Evolutionary conservation across 1,140 invertebrate species (phyloP), one percentile per base, ranked within the genome.

Genomic region (Drosophila bocqueti): DNA sequence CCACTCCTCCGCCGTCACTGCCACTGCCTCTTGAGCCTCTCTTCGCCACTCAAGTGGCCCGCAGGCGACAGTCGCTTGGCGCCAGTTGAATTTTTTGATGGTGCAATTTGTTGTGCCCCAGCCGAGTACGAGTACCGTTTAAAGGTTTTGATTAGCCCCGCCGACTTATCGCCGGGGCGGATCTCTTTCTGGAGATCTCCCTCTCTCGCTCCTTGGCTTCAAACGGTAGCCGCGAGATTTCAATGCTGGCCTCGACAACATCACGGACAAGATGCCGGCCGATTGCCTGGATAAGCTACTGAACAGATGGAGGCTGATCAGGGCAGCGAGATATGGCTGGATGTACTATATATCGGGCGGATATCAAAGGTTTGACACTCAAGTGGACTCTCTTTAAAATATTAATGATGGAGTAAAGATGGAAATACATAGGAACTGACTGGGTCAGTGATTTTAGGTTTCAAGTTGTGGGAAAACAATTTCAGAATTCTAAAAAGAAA

Each of bases 81-180:
- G 85, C 85, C 85, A 89, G 85, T 74, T 65, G 71, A 67, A 74
- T 74, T 75, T 54, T 79, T 75, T 46, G 62, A 76, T 66, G 74
- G 43, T 31, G 69, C 83, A 87, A 87, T 87, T 87, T 85, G 85
- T 82, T 67, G 77, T 80, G 76, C 65, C 62, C 77, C 59, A 64
- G 49, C 52, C 57, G 34, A 21, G 34, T 16, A 13, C 34, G 34
- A 82, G 81, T 89, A 75, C 86, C 81, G 79, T 90, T 84, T 89
- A 89, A 69, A 81, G 67, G 68, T 90, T 85, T 24, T 85, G 84
- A 89, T 89, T 89, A 85, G 78, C 65, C 67, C 52, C 54, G 54
- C 36, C 52, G 69, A 61, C 69, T 67, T 89, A 89, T 89, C 84
- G 40, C 40, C 40, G 34, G 9, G 60, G 77, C 84, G 85, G 81